phyloP scores from a whole-genome alignment of 2,888 invertebrate genomes.

The Mimachlamys varia region DNA sequence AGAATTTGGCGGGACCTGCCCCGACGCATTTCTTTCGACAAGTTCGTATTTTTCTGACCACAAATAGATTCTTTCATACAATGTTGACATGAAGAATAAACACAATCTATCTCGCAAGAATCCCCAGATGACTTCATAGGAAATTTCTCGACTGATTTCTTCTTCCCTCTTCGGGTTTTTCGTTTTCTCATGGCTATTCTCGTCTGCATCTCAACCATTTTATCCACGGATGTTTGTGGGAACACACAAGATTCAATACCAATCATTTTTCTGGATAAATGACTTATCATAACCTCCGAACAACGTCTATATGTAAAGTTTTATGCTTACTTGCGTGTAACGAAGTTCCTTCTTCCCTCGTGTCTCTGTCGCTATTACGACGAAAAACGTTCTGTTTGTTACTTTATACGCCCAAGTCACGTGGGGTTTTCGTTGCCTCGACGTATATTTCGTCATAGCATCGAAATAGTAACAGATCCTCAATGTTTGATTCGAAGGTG shows the following conservation, averaged over 20 bases:
- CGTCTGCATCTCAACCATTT: constrained; percentile 21
- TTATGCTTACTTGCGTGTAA: constrained; percentile 1
- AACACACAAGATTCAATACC: not conserved
- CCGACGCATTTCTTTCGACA: constrained; percentile 4
- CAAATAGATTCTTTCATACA: not conserved
- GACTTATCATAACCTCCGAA: constrained; percentile 7
- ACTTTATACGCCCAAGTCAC: constrained; percentile 19
- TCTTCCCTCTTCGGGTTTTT: constrained; percentile 31
- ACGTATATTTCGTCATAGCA: constrained; percentile 20
- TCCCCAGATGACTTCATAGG: not conserved
- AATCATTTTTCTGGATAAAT: constrained; percentile 1
- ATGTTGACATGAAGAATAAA: not conserved
- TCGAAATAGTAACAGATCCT: not conserved
- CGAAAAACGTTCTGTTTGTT: not conserved
- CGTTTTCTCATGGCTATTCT: constrained; percentile 2
- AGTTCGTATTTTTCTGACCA: not conserved
- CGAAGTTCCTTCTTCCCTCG: not conserved
- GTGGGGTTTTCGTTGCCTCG: not conserved
- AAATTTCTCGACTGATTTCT: constrained; percentile 13
- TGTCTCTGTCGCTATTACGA: constrained; percentile 8
- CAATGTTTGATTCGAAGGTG: not conserved
- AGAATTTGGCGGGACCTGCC: constrained; percentile 43
- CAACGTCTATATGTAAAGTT: not conserved
- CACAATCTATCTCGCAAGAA: not conserved
- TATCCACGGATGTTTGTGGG: not conserved